Conservation (phyloP, 2,888 invertebrate species). For the Poecilobothrus nobilitatus region DNA sequence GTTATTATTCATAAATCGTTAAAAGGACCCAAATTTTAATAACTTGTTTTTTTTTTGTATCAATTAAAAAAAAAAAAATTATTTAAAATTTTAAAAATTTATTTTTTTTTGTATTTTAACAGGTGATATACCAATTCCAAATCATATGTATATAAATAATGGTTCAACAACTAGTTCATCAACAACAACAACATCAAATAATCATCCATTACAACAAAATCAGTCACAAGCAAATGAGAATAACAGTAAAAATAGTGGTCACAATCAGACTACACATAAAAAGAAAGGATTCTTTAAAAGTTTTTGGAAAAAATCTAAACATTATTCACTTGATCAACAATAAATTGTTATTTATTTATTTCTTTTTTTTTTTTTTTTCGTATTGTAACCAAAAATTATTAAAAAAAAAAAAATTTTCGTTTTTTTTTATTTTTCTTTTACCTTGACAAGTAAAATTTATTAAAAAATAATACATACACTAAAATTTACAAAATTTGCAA, state of each 20-base stretch:
- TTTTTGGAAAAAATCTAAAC: constrained; percentile 80
- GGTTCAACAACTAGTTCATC: constrained; percentile 9
- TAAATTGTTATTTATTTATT: neutral
- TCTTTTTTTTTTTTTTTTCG: neutral
- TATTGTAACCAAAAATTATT: no score
- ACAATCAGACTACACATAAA: constrained; percentile 50
- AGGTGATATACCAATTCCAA: constrained; percentile 21
- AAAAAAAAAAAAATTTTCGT: no score
- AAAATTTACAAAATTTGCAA: neutral
- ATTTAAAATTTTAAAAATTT: no score
- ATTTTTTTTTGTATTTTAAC: no score
- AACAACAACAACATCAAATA: constrained; percentile 11
- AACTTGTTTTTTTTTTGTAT: no score
- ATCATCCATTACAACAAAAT: constrained; percentile 10
- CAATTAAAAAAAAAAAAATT: no score
- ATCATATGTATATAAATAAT: constrained; percentile 14
- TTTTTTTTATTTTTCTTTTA: no score
- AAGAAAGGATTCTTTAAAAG: constrained; percentile 83
- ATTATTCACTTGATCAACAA: constrained; percentile 72
- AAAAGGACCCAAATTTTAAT: no score
- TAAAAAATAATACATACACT: no score
- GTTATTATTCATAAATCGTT: no score
- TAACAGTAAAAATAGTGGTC: constrained; percentile 30
- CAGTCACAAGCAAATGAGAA: constrained; percentile 32
- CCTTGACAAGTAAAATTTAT: no score